Evolutionary conservation across 2,113 vertebrate species (phyloP).

Genomic region (Agapornis roseicollis): DNA sequence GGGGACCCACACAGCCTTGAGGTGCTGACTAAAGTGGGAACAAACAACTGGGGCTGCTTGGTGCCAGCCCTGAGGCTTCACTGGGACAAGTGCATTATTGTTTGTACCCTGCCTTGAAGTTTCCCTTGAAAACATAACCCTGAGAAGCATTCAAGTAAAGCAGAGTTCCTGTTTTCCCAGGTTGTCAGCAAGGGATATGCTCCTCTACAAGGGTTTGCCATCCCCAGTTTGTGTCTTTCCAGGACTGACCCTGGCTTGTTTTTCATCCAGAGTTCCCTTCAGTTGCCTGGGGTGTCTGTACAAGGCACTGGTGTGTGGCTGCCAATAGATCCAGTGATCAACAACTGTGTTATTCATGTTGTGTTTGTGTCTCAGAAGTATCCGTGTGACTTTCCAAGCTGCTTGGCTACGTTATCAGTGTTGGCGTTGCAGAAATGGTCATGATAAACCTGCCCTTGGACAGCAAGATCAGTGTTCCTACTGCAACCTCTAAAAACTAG

Average conservation of each 20-base stretch:
- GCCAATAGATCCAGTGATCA: not conserved
- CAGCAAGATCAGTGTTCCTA: not conserved
- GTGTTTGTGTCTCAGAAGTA: not conserved
- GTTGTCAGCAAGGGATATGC: not conserved
- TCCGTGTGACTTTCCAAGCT: not conserved
- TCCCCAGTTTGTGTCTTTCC: not conserved
- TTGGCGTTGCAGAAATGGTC: not conserved
- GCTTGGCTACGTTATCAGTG: rapidly evolving
- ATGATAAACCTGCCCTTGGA: not conserved
- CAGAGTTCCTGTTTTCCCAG: not conserved
- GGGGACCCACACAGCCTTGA: not conserved
- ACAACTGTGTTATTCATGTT: not conserved
- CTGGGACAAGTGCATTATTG: not conserved
- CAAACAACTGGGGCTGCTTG: not conserved
- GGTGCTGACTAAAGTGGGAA: not conserved
- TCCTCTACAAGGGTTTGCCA: not conserved
- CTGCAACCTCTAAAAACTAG: not conserved
- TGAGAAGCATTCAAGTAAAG: not conserved
- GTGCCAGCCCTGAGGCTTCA: not conserved
- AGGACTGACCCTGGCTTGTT: not conserved
- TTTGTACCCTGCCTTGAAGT: not conserved
- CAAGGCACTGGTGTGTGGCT: not conserved
- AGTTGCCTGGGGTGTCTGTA: not conserved
- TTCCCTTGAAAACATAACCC: not conserved
- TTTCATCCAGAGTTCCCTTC: not conserved